These are phyloP conservation scores for Apamea epomidion DNA, from an alignment of 2,888 invertebrate species.

Conservation along the genomic window DNA sequence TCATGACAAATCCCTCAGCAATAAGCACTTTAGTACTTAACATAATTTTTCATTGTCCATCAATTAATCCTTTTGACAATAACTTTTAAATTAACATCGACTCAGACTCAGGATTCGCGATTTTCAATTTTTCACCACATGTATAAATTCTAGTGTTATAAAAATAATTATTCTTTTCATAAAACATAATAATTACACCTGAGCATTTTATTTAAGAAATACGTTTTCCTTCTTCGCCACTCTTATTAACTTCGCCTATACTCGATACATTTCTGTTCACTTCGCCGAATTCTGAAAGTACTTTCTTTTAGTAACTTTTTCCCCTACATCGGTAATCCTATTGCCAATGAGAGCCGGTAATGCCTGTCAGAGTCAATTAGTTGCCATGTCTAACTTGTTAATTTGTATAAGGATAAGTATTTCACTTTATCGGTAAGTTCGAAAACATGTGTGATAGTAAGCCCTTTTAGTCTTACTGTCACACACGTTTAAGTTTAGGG, in stretches of 20 bases:
- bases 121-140: background rate
- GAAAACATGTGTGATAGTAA: background rate
- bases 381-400: slow-evolving; percentile 18
- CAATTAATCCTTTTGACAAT: background rate
- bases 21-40: background rate
- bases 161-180: too few relatives aligned
- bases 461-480: background rate
- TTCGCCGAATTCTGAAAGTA: background rate
- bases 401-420: background rate
- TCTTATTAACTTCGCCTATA: background rate
- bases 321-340: slow-evolving; percentile 23
- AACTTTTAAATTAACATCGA: background rate
- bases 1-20: background rate
- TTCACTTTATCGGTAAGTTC: background rate
- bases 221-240: background rate
- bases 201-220: background rate
- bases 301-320: slow-evolving; percentile 5
- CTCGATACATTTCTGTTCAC: background rate
- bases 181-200: background rate
- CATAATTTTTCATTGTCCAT: too few relatives aligned
- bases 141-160: background rate
- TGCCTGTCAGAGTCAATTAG: slow-evolving; percentile 25
- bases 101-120: background rate
- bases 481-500: too few relatives aligned
- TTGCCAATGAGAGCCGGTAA: background rate